phyloP scores from a whole-genome alignment of 2,113 vertebrate species.

The Phrynocephalus versicolor region DNA sequence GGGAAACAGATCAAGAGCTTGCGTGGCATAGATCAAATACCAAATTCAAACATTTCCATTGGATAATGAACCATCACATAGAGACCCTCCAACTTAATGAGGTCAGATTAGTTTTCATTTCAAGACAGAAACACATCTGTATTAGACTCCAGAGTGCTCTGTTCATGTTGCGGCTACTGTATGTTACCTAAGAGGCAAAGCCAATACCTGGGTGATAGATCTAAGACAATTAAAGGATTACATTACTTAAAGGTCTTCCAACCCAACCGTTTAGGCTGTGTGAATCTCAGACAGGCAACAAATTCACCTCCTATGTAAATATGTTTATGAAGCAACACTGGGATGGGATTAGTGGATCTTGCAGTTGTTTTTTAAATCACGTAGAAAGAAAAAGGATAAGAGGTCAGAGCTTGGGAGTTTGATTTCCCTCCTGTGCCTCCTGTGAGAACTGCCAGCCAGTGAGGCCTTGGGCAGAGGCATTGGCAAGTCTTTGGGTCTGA shows the following conservation, averaged over 20 bases:
- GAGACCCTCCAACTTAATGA: constrained; percentile 41
- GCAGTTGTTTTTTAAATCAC: too few species aligned
- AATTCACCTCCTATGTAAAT: constrained; percentile 18
- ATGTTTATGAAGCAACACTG: not conserved
- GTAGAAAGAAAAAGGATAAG: too few species aligned
- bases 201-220: constrained; percentile 37
- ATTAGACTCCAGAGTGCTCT: constrained; percentile 16
- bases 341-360: not conserved
- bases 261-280: constrained; percentile 26
- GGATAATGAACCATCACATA: constrained; percentile 38
- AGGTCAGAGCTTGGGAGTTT: too few species aligned
- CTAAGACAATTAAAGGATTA: constrained; percentile 42
- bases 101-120: constrained; percentile 48
- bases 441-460: too few species aligned
- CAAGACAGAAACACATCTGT: constrained; percentile 45
- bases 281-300: constrained; percentile 24
- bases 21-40: constrained; percentile 42
- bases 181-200: constrained; percentile 30
- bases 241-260: constrained; percentile 52
- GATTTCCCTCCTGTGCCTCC: too few species aligned
- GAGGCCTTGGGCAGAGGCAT: too few species aligned
- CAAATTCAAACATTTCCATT: constrained; percentile 30
- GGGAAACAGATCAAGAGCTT: constrained; percentile 45
- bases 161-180: constrained; percentile 5
- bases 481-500: too few species aligned